Evolutionary conservation across 2,113 vertebrate species (phyloP), one percentile per base, ranked within the genome.

Genomic region (Neodontobutis hainanensis): DNA sequence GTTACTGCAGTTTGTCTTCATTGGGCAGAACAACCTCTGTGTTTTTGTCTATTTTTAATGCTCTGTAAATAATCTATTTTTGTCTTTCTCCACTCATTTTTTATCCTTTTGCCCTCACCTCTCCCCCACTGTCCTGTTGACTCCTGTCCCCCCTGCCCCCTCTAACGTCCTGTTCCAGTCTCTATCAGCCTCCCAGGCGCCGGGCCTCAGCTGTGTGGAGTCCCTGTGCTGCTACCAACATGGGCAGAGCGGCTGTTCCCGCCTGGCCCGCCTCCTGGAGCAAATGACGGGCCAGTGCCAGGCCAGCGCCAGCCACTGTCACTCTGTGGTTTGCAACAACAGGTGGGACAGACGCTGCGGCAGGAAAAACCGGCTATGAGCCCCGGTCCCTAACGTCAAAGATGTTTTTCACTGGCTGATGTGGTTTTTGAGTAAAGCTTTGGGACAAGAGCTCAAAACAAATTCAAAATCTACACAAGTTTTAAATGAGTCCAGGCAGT

Each of bases 161-260:
- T 34, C n/a, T 48, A 5, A 4, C 11, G 8, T 40, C 15, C 14
- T 15, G 53, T 58, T 46, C 4, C 64, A 90, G 88, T 73, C 85
- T 88, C 53, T 90, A 77, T 51, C 82, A 73, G 48, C 83, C 83
- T 55, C 82, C 68, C 90, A 96, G 95, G 73, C 91, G 91, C 87
- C 92, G 92, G 67, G 93, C 93, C 85, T 99, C 95, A 93, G 94
- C 94, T 99, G 96, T 91, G 77, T 99, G 97, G 97, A 99, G 91
- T 98, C 97, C 90, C 69, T 98, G 93, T 98, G 95, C 93, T 99
- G 97, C 92, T 94, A 95, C 95, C 91, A 95, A 87, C 92, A 94
- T 86, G 95, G 95, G 90, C 92, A 95, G 87, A 92, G 95, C 90
- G 90, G 91, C 70, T 95, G 95, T 84, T 16, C 94, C 85, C 90